Percentiles rank a stretch among this genome's conserved stretches.
phyloP scores from a whole-genome alignment of 2,797 vertebrate genomes.

The Monodelphis domestica region DNA sequence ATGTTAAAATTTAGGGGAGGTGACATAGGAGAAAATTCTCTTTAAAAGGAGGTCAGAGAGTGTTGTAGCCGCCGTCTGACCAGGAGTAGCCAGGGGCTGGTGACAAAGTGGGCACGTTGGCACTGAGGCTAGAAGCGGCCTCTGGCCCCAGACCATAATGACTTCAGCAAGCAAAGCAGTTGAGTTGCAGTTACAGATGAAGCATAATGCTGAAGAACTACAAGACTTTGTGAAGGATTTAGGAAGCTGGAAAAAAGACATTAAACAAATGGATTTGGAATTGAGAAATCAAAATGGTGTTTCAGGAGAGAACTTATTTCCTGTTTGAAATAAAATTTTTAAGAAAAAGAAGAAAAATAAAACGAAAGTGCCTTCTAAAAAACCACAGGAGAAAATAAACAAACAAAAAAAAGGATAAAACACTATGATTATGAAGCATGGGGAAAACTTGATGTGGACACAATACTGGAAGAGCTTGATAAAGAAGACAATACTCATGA shows the following conservation, averaged over 20 bases:
- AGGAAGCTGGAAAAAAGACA: slow-evolving; percentile 94
- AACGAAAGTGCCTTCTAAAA: slow-evolving; percentile 81
- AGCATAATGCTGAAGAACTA: slow-evolving; percentile 95
- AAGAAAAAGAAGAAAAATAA: slow-evolving; percentile 90
- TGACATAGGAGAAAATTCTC: too few relatives aligned
- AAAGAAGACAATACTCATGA: slow-evolving; percentile 91
- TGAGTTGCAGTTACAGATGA: slow-evolving; percentile 94
- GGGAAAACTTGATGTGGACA: slow-evolving; percentile 97
- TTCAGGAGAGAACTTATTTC: slow-evolving; percentile 89
- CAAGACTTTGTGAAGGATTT: slow-evolving; percentile 95
- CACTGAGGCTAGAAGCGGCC: too few relatives aligned
- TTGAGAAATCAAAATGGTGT: slow-evolving; percentile 85
- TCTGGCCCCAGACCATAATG: slow-evolving; percentile 88
- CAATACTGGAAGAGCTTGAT: slow-evolving; percentile 93
- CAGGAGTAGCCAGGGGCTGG: too few relatives aligned
- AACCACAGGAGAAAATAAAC: slow-evolving; percentile 84
- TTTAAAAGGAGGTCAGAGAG: too few relatives aligned
- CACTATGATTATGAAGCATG: slow-evolving; percentile 94
- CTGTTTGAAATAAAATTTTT: slow-evolving; percentile 94
- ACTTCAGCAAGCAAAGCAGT: slow-evolving; percentile 89
- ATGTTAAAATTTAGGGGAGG: too few relatives aligned
- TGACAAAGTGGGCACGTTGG: too few relatives aligned
- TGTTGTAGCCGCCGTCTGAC: too few relatives aligned
- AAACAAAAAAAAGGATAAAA: slow-evolving; percentile 91
- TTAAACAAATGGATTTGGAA: slow-evolving; percentile 92